phyloP scores from a whole-genome alignment of 1,140 invertebrate genomes.

The Lasioglossum albipes region DNA sequence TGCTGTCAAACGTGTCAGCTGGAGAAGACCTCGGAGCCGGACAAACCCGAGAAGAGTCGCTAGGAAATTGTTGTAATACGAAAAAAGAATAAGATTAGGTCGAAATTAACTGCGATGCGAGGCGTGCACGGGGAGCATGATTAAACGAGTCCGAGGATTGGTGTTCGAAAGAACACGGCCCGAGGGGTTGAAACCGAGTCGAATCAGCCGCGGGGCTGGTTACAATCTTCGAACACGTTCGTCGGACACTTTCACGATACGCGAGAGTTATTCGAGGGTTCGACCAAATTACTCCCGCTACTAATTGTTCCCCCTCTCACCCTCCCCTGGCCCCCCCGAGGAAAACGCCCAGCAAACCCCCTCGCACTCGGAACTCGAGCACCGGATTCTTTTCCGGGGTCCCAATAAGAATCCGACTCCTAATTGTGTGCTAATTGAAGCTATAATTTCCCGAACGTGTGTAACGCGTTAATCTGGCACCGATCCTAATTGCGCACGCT shows the following conservation, averaged over 20 bases:
- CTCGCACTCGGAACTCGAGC: not conserved
- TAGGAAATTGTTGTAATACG: constrained; percentile 27
- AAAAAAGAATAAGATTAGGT: constrained; percentile 26
- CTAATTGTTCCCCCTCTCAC: constrained; percentile 30
- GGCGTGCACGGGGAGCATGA: constrained; percentile 20
- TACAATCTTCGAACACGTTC: not conserved
- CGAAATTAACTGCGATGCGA: constrained; percentile 21
- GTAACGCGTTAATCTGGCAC: constrained; percentile 50
- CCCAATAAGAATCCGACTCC: constrained; percentile 34
- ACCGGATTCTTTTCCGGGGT: not conserved
- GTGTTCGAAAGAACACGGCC: not conserved
- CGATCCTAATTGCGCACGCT: constrained; percentile 55
- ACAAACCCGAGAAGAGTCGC: not conserved
- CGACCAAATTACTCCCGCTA: constrained; percentile 57
- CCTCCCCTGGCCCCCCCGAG: not conserved
- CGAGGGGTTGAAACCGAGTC: not conserved
- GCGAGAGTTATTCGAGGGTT: constrained; percentile 37
- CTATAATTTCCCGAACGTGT: constrained; percentile 49
- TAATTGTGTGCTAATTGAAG: constrained; percentile 59
- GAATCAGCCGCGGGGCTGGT: not conserved
- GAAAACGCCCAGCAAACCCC: not conserved
- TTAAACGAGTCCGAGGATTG: constrained; percentile 27
- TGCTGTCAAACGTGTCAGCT: constrained; percentile 89
- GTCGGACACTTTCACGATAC: not conserved
- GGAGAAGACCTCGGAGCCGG: constrained; percentile 25